Percentiles rank a stretch among this genome's conserved stretches.
Evolutionary conservation across 2,113 vertebrate species (phyloP).

Genomic region (Labrus mixtus): DNA sequence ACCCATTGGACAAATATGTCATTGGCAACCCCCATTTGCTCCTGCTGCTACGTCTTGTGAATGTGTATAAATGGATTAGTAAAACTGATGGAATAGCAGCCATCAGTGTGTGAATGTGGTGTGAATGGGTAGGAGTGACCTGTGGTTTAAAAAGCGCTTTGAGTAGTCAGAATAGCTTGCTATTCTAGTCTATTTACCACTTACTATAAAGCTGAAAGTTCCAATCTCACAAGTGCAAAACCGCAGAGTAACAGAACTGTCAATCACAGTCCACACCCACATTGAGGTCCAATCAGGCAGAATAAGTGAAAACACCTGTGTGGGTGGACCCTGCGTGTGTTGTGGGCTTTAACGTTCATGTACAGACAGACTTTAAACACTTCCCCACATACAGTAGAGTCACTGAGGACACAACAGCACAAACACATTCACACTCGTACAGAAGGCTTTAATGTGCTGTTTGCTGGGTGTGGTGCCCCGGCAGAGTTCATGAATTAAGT

Average conservation of each 20-base stretch:
- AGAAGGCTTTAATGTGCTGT: slow-evolving; percentile 45
- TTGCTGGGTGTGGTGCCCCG: slow-evolving; percentile 82
- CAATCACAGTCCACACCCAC: slow-evolving; percentile 22
- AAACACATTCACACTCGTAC: not conserved
- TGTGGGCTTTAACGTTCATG: slow-evolving; percentile 12
- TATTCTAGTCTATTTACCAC: too few species aligned
- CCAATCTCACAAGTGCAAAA: not conserved
- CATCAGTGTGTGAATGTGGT: too few species aligned
- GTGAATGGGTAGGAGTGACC: too few species aligned
- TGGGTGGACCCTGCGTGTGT: not conserved
- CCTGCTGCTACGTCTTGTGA: too few species aligned
- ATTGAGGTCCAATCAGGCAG: slow-evolving; percentile 39
- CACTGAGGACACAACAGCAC: slow-evolving; percentile 30
- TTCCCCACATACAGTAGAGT: slow-evolving; percentile 33
- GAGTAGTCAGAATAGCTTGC: too few species aligned
- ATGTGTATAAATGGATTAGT: too few species aligned
- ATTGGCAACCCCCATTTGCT: too few species aligned
- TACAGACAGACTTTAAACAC: slow-evolving; percentile 31
- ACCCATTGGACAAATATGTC: too few species aligned
- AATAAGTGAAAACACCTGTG: slow-evolving; percentile 67
- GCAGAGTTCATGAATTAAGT: slow-evolving; percentile 94
- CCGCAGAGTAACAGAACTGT: slow-evolving; percentile 3
- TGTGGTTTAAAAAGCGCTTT: too few species aligned
- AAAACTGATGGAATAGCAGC: too few species aligned
- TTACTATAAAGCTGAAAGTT: not conserved